Evolutionary conservation across 1,140 invertebrate species (phyloP).

Genomic region (Marisa cornuarietis): DNA sequence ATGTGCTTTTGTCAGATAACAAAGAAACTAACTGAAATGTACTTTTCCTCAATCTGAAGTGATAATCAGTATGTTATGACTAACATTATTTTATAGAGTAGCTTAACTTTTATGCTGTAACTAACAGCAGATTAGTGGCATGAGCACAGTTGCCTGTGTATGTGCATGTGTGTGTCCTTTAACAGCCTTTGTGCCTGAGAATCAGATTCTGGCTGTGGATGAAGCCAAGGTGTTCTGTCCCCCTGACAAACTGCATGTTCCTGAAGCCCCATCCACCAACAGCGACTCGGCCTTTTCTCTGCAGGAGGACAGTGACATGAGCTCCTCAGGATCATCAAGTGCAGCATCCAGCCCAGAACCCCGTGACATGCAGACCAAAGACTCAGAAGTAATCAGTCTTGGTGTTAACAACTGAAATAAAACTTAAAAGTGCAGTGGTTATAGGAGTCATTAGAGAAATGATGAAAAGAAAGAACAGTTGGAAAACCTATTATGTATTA

Average conservation of each 20-base stretch:
- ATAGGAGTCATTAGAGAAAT: too few species aligned
- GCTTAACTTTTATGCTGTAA: not conserved
- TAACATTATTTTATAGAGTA: too few species aligned
- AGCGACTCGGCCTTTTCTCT: slow-evolving; percentile 61
- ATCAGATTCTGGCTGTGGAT: slow-evolving; percentile 73
- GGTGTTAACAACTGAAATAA: not conserved
- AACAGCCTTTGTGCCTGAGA: slow-evolving; percentile 56
- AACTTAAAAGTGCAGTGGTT: not conserved
- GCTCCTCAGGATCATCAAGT: slow-evolving; percentile 54
- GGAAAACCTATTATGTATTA: too few species aligned
- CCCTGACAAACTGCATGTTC: slow-evolving; percentile 80
- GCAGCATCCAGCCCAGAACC: slow-evolving; percentile 47
- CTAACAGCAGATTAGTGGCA: not conserved
- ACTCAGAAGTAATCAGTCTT: slow-evolving; percentile 25
- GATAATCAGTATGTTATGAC: too few species aligned
- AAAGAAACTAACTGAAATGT: too few species aligned
- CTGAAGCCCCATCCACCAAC: slow-evolving; percentile 63
- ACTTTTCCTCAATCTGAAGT: too few species aligned
- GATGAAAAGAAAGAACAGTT: too few species aligned
- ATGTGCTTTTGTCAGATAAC: too few species aligned
- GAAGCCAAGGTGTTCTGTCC: slow-evolving; percentile 79
- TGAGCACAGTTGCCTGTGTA: slow-evolving; percentile 19
- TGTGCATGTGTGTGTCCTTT: slow-evolving; percentile 47
- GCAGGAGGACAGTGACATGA: slow-evolving; percentile 58
- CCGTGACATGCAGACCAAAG: slow-evolving; percentile 28